A percentile compares a stretch with the other conserved stretches of the same genome.
Conservation (phyloP, 2,888 invertebrate species). For the Nebria brevicollis region DNA sequence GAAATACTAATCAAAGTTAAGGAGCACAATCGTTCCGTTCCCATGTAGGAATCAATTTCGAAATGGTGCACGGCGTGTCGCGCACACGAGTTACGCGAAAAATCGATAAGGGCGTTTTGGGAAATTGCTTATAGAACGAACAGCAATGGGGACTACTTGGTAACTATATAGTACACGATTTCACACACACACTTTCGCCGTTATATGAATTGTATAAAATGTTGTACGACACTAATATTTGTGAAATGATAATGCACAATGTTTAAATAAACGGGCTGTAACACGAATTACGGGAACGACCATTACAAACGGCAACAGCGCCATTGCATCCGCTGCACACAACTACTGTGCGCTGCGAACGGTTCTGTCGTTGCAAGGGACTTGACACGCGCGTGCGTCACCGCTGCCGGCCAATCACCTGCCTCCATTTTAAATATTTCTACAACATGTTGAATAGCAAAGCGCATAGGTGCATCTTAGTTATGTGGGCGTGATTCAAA, state of each 20-base stretch:
- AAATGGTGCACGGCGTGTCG: conserved; percentile 56
- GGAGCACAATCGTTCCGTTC: conserved; percentile 27
- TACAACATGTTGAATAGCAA: conserved; percentile 47
- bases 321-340: conserved; percentile 62
- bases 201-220: neutral
- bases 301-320: conserved; percentile 57
- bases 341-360: conserved; percentile 49
- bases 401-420: conserved; percentile 45
- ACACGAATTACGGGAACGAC: conserved; percentile 33
- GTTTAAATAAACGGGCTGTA: conserved; percentile 30
- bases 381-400: conserved; percentile 54
- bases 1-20: conserved; percentile 25
- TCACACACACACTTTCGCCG: neutral
- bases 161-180: neutral
- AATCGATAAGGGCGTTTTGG: conserved; percentile 65
- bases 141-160: neutral
- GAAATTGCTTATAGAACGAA: conserved; percentile 44
- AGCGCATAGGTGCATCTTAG: conserved; percentile 41
- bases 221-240: neutral
- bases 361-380: conserved; percentile 54
- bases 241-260: conserved; percentile 9
- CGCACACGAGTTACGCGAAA: conserved; percentile 58
- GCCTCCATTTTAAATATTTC: conserved; percentile 46
- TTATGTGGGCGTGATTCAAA: conserved; percentile 43
- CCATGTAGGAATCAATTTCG: conserved; percentile 27